Evolutionary conservation across 2,888 invertebrate genomes (phyloP), one percentile per base, ranked within the genome.

Genomic region (Erebia ligea): DNA sequence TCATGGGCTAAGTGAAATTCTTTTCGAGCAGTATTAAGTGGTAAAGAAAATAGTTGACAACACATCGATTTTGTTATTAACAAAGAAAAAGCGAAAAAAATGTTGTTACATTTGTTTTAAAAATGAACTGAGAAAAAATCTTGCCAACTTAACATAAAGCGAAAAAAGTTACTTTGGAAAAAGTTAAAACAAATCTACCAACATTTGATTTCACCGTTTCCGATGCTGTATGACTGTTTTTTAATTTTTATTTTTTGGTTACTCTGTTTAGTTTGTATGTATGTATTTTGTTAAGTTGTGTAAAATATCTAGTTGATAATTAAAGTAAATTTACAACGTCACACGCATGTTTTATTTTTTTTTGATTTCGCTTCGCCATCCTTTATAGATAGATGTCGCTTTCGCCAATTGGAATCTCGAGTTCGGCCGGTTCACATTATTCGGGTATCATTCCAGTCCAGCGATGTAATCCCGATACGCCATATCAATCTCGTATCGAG

Each of bases 281-380:
- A 89, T 87, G 91, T 92, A 91, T 91, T 92, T 92, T 91, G 93
- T 92, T 93, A 93, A 92, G 93, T 93, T 93, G 92, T 93, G 91
- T 93, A 92, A 91, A 92, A 92, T 92, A 92, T 80, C 88, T 93
- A 93, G 93, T 91, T 92, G 10, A 73, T 91, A 91, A 92, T 81
- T 80, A 82, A 81, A 82, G 90, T 91, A 89, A 91, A 91, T 86
- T 85, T 90, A 86, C 88, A 89, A 90, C 85, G 86, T 89, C 83
- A 84, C 83, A 87, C 86, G 86, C 86, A 87, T 85, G 84, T 91
- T 90, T 90, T 79, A 86, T 34, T 91, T 91, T 91, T 91, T 83
- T 85, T 90, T 82, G 85, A 74, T 81, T 78, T 79, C 72, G 72
- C 79, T 78, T 76, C 58, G 52, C 57, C 76, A 73, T 79, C 76